Conservation (phyloP, 2,797 vertebrate species). For the Geranospiza caerulescens region DNA sequence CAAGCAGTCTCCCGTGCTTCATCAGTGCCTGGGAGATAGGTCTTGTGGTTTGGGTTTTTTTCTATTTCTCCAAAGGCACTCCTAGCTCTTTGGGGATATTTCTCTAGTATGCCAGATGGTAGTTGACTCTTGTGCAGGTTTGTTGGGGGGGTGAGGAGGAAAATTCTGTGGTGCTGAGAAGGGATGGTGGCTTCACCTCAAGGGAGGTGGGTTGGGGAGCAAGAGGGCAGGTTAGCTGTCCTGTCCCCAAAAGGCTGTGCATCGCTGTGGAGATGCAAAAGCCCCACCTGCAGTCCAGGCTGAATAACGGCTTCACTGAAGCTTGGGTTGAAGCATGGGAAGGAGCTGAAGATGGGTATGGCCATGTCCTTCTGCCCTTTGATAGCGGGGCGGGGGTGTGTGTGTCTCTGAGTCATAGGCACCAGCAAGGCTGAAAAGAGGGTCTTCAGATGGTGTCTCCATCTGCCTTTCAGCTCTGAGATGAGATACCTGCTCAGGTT, state of each 20-base stretch:
- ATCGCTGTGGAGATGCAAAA: background rate
- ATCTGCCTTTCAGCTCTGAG: background rate
- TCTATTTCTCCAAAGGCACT: background rate
- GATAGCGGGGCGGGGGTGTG: background rate
- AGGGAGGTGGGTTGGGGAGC: background rate
- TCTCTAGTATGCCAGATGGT: background rate
- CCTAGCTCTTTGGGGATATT: background rate
- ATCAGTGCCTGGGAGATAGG: background rate
- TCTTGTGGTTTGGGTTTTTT: background rate
- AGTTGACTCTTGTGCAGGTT: background rate
- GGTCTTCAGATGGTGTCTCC: background rate
- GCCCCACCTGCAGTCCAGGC: background rate
- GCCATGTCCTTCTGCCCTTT: background rate
- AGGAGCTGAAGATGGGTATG: background rate
- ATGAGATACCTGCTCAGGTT: accelerated
- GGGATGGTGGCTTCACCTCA: background rate
- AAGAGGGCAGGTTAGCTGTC: background rate
- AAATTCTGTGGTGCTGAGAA: background rate
- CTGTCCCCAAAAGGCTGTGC: background rate
- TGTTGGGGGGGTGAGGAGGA: background rate
- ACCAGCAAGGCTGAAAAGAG: background rate
- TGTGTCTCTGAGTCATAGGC: background rate
- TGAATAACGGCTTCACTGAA: background rate
- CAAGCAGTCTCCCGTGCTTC: background rate
- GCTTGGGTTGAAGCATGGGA: background rate